Evolutionary conservation across 2,888 invertebrate species (phyloP).

Genomic region (Agonopterix subpropinquella): DNA sequence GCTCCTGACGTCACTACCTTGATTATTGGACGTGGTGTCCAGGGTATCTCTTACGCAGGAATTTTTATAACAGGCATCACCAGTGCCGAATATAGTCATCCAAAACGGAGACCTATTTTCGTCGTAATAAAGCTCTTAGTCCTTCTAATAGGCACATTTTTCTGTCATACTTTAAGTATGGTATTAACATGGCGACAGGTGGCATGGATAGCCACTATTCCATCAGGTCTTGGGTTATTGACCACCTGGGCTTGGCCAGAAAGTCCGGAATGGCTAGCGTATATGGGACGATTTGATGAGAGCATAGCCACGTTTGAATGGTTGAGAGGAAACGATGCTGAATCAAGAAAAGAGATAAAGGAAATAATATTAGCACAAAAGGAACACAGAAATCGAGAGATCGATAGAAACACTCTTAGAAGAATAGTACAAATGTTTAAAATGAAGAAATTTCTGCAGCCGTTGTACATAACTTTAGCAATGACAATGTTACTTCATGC

Average conservation of each 20-base stretch:
- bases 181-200: constrained; percentile 15
- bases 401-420: neutral
- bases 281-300: constrained; percentile 17
- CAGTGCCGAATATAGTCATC: constrained; percentile 18
- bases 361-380: constrained; percentile 16
- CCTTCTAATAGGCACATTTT: neutral
- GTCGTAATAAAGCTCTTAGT: constrained; percentile 1
- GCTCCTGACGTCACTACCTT: constrained; percentile 12
- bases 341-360: constrained; percentile 12
- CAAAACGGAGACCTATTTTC: constrained; percentile 16
- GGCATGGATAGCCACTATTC: constrained; percentile 11
- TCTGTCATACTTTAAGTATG: constrained; percentile 15
- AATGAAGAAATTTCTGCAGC: neutral
- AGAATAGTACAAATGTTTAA: neutral
- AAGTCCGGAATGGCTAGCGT: constrained; percentile 19
- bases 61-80: constrained; percentile 12
- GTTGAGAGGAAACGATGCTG: constrained; percentile 12
- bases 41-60: constrained; percentile 17
- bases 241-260: constrained; percentile 16
- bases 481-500: neutral
- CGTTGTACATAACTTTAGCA: neutral
- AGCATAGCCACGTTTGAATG: constrained; percentile 13
- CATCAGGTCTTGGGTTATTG: constrained; percentile 12
- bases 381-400: constrained; percentile 4
- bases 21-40: constrained; percentile 14